These are phyloP conservation scores for Butorides virescens DNA, from an alignment of 2,113 vertebrate genomes.

Conservation along the genomic window DNA sequence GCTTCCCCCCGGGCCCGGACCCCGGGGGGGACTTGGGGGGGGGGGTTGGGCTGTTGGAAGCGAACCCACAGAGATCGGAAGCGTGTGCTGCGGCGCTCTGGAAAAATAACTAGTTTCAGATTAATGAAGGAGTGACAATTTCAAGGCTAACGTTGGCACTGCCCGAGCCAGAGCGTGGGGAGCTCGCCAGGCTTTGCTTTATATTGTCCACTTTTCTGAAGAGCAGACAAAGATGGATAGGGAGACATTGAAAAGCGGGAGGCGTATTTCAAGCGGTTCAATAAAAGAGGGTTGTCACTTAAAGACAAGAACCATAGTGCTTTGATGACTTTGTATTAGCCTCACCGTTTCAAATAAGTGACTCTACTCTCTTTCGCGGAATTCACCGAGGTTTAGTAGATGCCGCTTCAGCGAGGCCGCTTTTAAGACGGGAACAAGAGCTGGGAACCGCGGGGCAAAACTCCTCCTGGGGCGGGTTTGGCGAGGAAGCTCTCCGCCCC, in stretches of 20 bases:
- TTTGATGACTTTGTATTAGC: conserved; percentile 85
- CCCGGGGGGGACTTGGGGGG: background rate
- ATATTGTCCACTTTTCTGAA: conserved; percentile 81
- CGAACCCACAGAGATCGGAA: conserved; percentile 66
- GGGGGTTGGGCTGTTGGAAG: conserved; percentile 6
- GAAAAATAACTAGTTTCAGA: conserved; percentile 75
- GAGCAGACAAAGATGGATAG: conserved; percentile 86
- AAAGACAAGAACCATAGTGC: conserved; percentile 83
- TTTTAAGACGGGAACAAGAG: background rate
- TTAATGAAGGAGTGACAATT: conserved; percentile 83
- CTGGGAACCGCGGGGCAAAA: background rate
- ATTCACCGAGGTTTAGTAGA: conserved; percentile 39
- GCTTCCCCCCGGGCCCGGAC: background rate
- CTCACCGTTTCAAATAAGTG: conserved; percentile 73
- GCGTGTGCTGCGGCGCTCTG: conserved; percentile 68
- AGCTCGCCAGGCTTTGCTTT: conserved; percentile 79
- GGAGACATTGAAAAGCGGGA: conserved; percentile 82
- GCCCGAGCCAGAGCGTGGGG: conserved; percentile 78
- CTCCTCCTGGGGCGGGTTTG: background rate
- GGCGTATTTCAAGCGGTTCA: conserved; percentile 79
- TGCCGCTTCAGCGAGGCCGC: conserved; percentile 50
- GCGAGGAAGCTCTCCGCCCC: background rate
- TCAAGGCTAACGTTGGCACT: conserved; percentile 82
- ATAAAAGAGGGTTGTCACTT: conserved; percentile 82
- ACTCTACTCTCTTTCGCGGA: conserved; percentile 56